Evolutionary conservation across 2,888 invertebrate species (phyloP), one percentile per base, ranked within the genome.

Genomic region (Sphaerophoria rueppellii): DNA sequence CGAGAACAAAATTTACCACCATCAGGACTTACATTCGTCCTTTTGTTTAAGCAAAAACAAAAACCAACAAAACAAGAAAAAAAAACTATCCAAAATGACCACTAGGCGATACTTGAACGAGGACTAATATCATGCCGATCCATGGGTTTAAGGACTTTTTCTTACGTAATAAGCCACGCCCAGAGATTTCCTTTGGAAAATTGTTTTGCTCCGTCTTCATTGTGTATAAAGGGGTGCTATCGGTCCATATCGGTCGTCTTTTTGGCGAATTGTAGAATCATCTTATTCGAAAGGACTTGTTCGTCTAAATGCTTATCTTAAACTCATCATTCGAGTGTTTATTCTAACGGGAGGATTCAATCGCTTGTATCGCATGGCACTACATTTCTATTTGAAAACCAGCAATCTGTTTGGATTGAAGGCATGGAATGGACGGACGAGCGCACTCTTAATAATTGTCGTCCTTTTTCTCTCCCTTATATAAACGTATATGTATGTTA

Each of bases 291-390:
- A 24, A 72, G 61, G 55, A 75, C 69, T 72, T 75, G 55, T 80
- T 67, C 52, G 2, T 24, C 24, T 24, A 24, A 83, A n/a, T 67
- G 67, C 81, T 85, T 85, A 85, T 81, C 81, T 77, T 16, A 52
- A 77, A 77, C 85, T 85, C 81, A 85, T 85, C 85, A 77, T 63
- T 81, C 6, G 81, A 73, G 81, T 85, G 76, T 81, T 81, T 81
- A 70, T 77, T 65, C 65, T 76, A 74, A 67, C 67, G 67, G 72
- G 37, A 40, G 46, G 50, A 7, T 32, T 24, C 46, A 32, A 16
- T 14, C 32, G 67, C 11, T 55, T 55, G 35, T 43, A 11, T 65
- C 50, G 24, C 24, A 14, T 14, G 48, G 46, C 43, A 57, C 50
- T 35, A 48, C 16, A 50, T 14, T 65, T 58, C 40, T 43, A 76